Percentiles rank a stretch among this genome's conserved stretches.
Evolutionary conservation across 2,888 invertebrate genomes (phyloP).

Genomic region (Eutolmus rufibarbis): DNA sequence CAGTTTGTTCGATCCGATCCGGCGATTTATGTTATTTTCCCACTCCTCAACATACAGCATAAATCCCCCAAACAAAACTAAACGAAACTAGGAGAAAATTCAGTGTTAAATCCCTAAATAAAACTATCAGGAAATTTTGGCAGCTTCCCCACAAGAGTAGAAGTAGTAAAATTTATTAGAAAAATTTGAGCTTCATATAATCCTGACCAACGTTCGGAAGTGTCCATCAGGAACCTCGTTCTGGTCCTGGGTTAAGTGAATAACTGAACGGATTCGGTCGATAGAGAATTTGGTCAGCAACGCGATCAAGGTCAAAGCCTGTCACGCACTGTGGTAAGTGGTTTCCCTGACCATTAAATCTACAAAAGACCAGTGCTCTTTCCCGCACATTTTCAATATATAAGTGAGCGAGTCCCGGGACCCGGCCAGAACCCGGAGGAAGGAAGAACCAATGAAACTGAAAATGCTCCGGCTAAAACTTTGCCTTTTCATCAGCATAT

Average conservation of each 20-base stretch:
- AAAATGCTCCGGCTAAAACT: not conserved
- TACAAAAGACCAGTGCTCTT: not conserved
- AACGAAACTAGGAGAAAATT: not conserved
- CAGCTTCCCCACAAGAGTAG: not conserved
- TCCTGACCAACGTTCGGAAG: not conserved
- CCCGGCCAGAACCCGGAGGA: not conserved
- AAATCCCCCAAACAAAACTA: not conserved
- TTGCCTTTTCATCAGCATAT: constrained; percentile 8
- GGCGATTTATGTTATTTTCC: not conserved
- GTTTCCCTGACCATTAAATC: not conserved
- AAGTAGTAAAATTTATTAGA: not conserved
- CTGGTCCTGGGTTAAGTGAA: not conserved
- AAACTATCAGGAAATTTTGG: not conserved
- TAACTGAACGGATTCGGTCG: not conserved
- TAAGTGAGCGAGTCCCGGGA: not conserved
- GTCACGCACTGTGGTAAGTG: constrained; percentile 18
- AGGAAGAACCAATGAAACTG: not conserved
- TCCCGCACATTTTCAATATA: not conserved
- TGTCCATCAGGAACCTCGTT: not conserved
- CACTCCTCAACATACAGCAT: not conserved
- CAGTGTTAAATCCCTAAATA: not conserved
- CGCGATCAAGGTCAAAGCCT: not conserved
- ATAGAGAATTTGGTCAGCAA: not conserved
- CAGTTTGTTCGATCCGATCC: not conserved
- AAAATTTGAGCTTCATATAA: not conserved